These are phyloP conservation scores for Vireo altiloquus DNA, from an alignment of 2,113 vertebrate species.

Conservation along the genomic window DNA sequence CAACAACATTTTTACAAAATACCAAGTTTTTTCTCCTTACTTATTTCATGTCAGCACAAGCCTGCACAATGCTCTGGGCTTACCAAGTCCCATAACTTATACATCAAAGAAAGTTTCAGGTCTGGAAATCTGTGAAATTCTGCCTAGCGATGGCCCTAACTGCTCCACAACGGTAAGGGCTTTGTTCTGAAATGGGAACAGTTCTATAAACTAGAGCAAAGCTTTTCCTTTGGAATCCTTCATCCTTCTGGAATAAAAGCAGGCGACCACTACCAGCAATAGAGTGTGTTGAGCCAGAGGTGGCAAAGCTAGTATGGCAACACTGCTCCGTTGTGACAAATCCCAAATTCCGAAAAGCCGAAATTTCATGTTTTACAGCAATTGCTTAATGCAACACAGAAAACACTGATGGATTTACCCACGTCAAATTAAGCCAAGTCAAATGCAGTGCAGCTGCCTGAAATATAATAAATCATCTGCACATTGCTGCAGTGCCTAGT, in stretches of 20 bases:
- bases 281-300: background rate
- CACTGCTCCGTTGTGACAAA: background rate
- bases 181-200: background rate
- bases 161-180: background rate
- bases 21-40: background rate
- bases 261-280: background rate
- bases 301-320: background rate
- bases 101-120: slow-evolving; percentile 13
- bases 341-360: background rate
- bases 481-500: background rate
- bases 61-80: background rate
- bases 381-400: background rate
- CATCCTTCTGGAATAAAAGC: background rate
- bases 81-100: background rate
- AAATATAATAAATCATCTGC: background rate
- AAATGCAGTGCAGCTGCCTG: slow-evolving; percentile 17
- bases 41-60: slow-evolving; percentile 12
- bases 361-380: background rate
- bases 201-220: background rate
- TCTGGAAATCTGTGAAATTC: slow-evolving; percentile 7
- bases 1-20: slow-evolving; percentile 39
- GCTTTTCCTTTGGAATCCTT: background rate
- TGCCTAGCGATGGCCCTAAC: background rate
- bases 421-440: slow-evolving; percentile 1
- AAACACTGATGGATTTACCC: background rate